Base-by-base conservation (phyloP, 2,113 vertebrate genomes). In the Piprites chloris region DNA sequence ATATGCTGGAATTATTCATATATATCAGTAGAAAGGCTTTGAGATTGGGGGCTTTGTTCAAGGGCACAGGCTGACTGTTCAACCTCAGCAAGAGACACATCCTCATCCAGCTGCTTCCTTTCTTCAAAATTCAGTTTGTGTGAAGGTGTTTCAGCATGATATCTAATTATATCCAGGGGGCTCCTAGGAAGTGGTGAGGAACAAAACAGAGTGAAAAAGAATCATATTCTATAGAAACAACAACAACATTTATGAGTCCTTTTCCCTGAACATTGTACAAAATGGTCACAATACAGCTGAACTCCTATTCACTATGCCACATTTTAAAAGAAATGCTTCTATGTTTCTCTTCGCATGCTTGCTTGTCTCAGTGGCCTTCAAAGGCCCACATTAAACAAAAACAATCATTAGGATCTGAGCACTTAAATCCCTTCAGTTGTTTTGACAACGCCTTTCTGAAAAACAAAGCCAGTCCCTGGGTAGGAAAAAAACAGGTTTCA, bases 41-140 rank as follows among this genome's bases (percentile, higher is more conserved):
- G 93, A 87, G 94, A 80, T 6, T 1, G 0, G 67, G 74, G 49
- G 8, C 53, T 94, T 95, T 94, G 76, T 90, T 95, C 91, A 95
- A 94, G 93, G 85, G 77, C 87, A 96, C 42, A 89, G 71, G 62
- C 85, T 96, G 94, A 93, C 66, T 96, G 94, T 37, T 93, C 77
- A 96, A 47, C 78, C 67, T 87, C 87, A 95, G 85, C 81, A 93
- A 83, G n/a, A 92, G 80, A 89, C 35, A 92, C 49, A 93, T 85
- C 85, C 93, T 87, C 94, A 93, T 63, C 74, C 90, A 91, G 90
- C 87, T 93, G 91, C 62, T 90, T 94, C 39, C 93, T 88, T 91
- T 91, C 94, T 96, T 95, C 95, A 85, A 73, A 94, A 91, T 74
- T 95, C 93, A 93, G 55, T 88, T 93, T 94, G 85, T 88, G 65